Base-by-base conservation (phyloP, 1,140 invertebrate genomes). In the Coptotermes formosanus region DNA sequence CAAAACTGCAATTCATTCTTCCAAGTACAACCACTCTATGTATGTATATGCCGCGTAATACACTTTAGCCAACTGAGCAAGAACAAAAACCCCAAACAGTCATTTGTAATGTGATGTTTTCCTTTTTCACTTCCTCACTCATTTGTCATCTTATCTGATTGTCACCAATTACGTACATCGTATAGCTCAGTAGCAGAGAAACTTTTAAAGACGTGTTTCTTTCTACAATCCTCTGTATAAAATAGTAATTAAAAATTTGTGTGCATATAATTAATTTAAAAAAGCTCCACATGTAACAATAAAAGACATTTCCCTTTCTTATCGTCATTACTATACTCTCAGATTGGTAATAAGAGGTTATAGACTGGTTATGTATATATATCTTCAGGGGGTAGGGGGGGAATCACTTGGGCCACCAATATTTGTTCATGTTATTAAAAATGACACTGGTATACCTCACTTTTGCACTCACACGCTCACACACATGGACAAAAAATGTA, bases 141-240 rank as follows among this genome's bases (percentile, higher is more conserved):
- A 16, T 55, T 21, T n/a, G 64, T 75, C 64, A 75, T n/a, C 64
- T 75, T 75, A 75, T 75, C 64, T 83, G 82, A 83, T 83, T 83
- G 82, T 83, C 82, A 45, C 82, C 43, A 83, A 83, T 83, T 83
- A 83, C 82, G 82, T 83, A 83, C 44, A 83, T 43, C 82, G 82
- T 83, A 43, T 83, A 83, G n/a, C 82, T 25, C 32, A 44, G 82
- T 32, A 75, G 52, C 52, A 19, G 7, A 30, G n/a, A 9, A 30
- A 75, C 1, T 30, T 30, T 25, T 75, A 30, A 30, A 75, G 3
- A 25, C 64, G 14, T 75, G 64, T 30, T 75, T 75, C 25, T 75
- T 30, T 75, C 25, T 30, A n/a, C 30, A n/a, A 75, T 75, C 64
- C 8, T 43, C 43, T 83, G 43, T 83, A 83, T 43, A 83, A 83